phyloP scores from a whole-genome alignment of 2,113 vertebrate species.

The Podarcis raffonei region DNA sequence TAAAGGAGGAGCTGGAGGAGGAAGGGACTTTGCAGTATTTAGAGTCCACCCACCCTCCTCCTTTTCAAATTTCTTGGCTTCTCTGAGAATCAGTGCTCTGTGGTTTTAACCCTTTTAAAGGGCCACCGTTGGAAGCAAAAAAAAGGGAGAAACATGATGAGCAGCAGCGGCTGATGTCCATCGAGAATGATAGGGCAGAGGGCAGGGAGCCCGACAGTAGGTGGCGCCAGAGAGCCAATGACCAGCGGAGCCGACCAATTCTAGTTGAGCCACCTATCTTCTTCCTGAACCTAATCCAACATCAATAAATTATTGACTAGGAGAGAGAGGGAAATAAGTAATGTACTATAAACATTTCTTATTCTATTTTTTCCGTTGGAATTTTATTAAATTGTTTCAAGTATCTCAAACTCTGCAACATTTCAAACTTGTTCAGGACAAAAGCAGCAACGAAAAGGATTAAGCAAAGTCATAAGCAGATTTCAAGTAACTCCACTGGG shows the following conservation, averaged over 20 bases:
- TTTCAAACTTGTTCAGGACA: background rate
- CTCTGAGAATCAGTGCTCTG: background rate
- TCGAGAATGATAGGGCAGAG: background rate
- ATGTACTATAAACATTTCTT: background rate
- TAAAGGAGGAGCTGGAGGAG: background rate
- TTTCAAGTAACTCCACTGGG: background rate
- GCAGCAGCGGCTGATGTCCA: background rate
- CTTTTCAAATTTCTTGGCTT: background rate
- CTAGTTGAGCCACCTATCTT: too few relatives aligned
- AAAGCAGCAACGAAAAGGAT: background rate
- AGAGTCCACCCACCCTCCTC: background rate
- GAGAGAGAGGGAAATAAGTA: background rate
- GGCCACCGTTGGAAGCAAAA: too few relatives aligned
- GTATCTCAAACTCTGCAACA: background rate
- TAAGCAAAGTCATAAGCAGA: background rate
- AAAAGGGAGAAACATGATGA: background rate
- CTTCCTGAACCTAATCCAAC: too few relatives aligned
- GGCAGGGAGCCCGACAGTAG: too few relatives aligned
- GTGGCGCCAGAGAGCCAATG: too few relatives aligned
- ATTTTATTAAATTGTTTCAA: background rate
- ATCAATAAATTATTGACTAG: background rate
- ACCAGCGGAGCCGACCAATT: too few relatives aligned
- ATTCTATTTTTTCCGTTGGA: background rate
- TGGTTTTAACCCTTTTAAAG: conserved; percentile 15
- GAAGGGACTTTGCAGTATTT: background rate